Base-by-base conservation (phyloP, 2,797 vertebrate species). In the Cyprinella venusta region DNA sequence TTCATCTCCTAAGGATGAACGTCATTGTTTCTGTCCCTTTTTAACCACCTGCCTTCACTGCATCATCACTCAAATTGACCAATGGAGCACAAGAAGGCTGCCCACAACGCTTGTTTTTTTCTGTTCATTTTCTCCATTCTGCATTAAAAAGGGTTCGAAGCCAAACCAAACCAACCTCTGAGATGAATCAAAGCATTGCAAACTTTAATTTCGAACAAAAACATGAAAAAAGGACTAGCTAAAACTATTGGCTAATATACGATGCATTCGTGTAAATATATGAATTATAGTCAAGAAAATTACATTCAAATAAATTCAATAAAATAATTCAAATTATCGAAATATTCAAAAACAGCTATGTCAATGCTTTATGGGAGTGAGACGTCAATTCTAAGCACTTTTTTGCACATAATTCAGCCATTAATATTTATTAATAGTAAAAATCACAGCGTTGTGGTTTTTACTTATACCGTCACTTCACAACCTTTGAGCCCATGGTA, bases 1-100 rank as follows among this genome's bases (percentile, higher is more conserved):
- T 70, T 86, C 79, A 80, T 79, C 81, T 75, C 74, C 24, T 45
- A 40, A 82, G 74, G 38, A 80, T 70, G 18, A 77, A 85, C 65
- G 68, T 87, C 86, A 87, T 83, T 67, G 38, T 71, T 26, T 19
- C 63, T 79, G 76, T 69, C 74, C 16, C 76, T 18, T 61, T 75
- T 68, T 48, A 65, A 77, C 83, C 82, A 79, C 67, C 79, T 69
- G 79, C 33, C 76, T 75, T 42, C 63, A 36, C 5, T 13, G n/a
- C 42, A 52, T 75, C 30, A 40, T 61, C 56, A 26, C 56, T 81
- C 30, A 81, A 18, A 52, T 36, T 54, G 70, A 81, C 71, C 80
- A 67, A 75, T 56, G 36, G 36, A 48, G 75, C 40, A 42, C 75
- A 45, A 45, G 24, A 5, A 1, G 5, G 4, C 16, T 3, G 9